Conservation (phyloP, 2,888 invertebrate species). For the Lasioglossum calceatum region DNA sequence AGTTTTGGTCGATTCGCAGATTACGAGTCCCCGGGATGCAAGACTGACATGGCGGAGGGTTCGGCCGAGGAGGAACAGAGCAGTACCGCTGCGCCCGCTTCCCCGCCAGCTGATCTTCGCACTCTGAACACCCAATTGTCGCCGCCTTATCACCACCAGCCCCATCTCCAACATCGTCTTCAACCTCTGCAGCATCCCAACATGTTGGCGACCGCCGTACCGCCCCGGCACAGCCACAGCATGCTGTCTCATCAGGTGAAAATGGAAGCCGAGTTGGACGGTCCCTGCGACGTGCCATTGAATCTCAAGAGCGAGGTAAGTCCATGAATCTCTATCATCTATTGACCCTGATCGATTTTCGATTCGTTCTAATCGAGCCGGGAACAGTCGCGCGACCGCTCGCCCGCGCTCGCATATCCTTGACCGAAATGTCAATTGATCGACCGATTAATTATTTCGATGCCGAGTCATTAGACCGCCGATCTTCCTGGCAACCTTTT, state of each 20-base stretch:
- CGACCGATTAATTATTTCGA: conserved; percentile 14
- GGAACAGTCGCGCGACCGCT: conserved; percentile 34
- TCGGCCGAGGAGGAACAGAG: conserved; percentile 87
- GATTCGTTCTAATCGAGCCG: conserved; percentile 52
- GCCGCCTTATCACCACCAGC: conserved; percentile 80
- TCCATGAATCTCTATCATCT: conserved; percentile 61
- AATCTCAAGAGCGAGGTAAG: conserved; percentile 84
- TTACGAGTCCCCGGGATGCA: conserved; percentile 90
- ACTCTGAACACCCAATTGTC: conserved; percentile 84
- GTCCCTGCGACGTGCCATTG: conserved; percentile 82
- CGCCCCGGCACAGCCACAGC: conserved; percentile 82
- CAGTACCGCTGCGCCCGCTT: conserved; percentile 86
- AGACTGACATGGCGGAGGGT: conserved; percentile 94
- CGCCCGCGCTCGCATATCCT: background rate
- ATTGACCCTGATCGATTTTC: conserved; percentile 51
- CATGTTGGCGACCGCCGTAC: conserved; percentile 83
- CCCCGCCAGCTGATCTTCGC: conserved; percentile 85
- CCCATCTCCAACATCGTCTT: conserved; percentile 79
- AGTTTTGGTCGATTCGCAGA: conserved; percentile 85
- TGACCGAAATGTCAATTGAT: conserved; percentile 13
- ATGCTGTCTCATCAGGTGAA: conserved; percentile 83
- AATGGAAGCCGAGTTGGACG: conserved; percentile 81
- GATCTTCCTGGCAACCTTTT: background rate
- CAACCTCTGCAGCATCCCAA: conserved; percentile 80
- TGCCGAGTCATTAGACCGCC: background rate